Base-by-base conservation (phyloP, 1,140 invertebrate species). In the Pseudoatta argentina region DNA sequence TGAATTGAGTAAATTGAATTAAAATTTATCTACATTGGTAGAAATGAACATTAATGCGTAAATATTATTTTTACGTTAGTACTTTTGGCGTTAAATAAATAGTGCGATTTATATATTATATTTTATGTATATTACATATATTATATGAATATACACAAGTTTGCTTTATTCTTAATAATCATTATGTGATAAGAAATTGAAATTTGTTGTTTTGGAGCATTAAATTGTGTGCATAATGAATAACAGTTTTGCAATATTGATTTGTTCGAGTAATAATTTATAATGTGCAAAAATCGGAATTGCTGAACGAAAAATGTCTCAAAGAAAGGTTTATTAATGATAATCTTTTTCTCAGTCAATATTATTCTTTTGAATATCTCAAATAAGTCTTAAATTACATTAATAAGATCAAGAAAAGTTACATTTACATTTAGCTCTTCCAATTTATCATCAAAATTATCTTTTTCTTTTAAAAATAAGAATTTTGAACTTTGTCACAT, bases 371-470 rank as follows among this genome's bases (percentile, higher is more conserved):
- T n/a, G 16, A 16, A 63, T 39, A 34, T 44, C 7, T 63, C 18
- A 5, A 44, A 44, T 44, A 61, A 59, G 8, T 27, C 3, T 27
- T 27, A 76, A 18, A 27, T 61, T 14, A 57, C 18, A 10, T n/a
- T 16, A 51, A 44, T 44, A 61, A 24, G 6, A 48, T 27, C 0
- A 24, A 44, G 39, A 51, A 51, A 66, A 48, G 34, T 30, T 63
- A 12, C 12, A 63, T n/a, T 27, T 48, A 30, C 27, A 66, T 14
- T 57, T 57, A 30, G 6, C 24, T 48, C 24, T 66, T n/a, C 0
- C n/a, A 76, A 76, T 39, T 39, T 57, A 59, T 78, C 10, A n/a
- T 63, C 4, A 51, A n/a, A 66, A 78, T 53, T 48, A 78, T 66
- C 27, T 78, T 44, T 44, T 14, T 63, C 48, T 44, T 53, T 21